These are phyloP conservation scores for Leuciscus waleckii DNA, from an alignment of 2,797 vertebrate species.

Conservation along the genomic window DNA sequence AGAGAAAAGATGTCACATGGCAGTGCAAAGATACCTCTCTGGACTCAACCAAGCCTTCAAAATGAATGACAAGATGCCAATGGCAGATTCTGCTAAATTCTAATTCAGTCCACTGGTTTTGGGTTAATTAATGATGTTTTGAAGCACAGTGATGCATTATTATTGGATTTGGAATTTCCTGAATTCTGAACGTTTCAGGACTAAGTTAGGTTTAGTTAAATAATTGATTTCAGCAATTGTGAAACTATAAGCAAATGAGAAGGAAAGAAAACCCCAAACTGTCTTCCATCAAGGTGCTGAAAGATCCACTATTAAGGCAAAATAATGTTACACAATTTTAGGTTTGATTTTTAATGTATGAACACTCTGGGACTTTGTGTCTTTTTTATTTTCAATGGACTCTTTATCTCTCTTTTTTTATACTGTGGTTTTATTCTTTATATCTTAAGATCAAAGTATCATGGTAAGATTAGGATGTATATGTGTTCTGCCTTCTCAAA, in stretches of 20 bases:
- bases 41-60: not conserved
- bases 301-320: not conserved
- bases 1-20: not conserved
- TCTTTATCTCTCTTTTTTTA: not conserved
- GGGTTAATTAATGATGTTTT: not conserved
- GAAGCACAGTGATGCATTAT: not conserved
- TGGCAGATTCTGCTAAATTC: slow-evolving; percentile 2
- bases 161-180: not conserved
- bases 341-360: slow-evolving; percentile 12
- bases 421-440: slow-evolving; percentile 5
- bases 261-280: not conserved
- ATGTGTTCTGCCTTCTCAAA: slow-evolving; percentile 13
- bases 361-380: not conserved
- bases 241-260: not conserved
- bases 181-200: not conserved
- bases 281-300: not conserved
- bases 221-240: not conserved
- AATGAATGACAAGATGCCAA: not conserved
- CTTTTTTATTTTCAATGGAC: not conserved
- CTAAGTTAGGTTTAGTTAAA: not conserved
- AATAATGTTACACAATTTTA: slow-evolving; percentile 5
- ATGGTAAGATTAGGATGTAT: not conserved
- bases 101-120: not conserved
- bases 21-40: not conserved
- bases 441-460: not conserved